Base-by-base conservation (phyloP, 2,797 vertebrate species). In the Betta splendens region DNA sequence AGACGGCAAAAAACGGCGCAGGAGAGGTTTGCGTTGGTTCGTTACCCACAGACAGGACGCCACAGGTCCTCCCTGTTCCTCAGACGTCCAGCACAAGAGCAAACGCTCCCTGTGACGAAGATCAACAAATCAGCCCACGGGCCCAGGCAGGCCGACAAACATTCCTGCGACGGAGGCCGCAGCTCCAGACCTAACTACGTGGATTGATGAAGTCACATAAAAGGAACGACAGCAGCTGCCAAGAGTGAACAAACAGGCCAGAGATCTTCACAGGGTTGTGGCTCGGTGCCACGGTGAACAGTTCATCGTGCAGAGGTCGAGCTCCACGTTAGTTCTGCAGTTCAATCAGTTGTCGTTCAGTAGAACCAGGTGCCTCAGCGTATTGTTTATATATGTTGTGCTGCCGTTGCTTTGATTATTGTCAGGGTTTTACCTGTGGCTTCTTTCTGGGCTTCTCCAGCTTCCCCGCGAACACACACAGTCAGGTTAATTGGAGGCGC, bases 181-280 rank as follows among this genome's bases (percentile, higher is more conserved):
- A 44, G 63, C 56, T 57, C 18, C 23, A 58, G 62, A 55, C 42
- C 61, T 77, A 64, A 70, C 53, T 35, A 52, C 22, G 9, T 53
- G 50, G 76, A 80, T 64, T 76, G 83, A 85, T 80, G 76, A 79
- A 74, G 73, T 69, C 42, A 1, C 71, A 75, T 75, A 61, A 80
- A 83, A 69, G 51, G 40, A 72, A 42, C 59, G 80, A 80, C 70
- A 60, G 71, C 67, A 28, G 54, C 53, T 46, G 61, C 77, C 72
- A 56, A 32, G 58, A 68, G 69, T 60, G 71, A 75, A 76, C 20
- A 7, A 25, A 78, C 33, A 22, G 78, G 77, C 76, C 66, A 69
- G 60, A 59, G 54, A 69, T 73, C 69, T 76, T 56, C 57, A 64
- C 72, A 54, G 62, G 32, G 63, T 58, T 42, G 46, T 39, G 53